Conservation (phyloP, 2,113 vertebrate genomes). For the Centropus unirufus region DNA sequence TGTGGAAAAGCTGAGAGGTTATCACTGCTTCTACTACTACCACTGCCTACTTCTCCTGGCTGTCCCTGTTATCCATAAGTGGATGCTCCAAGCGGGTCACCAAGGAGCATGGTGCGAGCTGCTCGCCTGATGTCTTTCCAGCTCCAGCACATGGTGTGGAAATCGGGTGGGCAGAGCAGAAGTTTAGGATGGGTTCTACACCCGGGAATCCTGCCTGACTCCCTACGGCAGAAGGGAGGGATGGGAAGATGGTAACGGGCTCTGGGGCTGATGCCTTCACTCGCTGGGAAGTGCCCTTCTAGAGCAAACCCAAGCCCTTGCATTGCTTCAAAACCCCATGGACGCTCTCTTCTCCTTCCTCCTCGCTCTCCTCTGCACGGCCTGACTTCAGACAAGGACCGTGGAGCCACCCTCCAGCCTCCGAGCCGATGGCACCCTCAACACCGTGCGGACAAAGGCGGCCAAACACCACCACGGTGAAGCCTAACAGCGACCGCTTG, state of each 20-base stretch:
- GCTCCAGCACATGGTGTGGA: rapidly evolving
- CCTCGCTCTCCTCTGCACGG: rapidly evolving
- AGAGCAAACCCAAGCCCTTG: neutral
- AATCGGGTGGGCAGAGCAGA: neutral
- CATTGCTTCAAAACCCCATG: rapidly evolving
- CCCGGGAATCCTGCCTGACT: rapidly evolving
- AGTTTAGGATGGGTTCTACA: neutral
- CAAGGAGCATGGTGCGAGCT: rapidly evolving
- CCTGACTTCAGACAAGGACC: neutral
- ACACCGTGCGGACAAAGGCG: rapidly evolving
- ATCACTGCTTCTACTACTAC: too few relatives aligned
- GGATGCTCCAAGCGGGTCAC: rapidly evolving
- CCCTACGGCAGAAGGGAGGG: neutral
- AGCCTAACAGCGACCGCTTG: neutral
- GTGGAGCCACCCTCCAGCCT: neutral
- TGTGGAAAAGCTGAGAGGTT: too few relatives aligned
- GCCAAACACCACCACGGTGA: rapidly evolving
- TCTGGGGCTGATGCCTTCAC: neutral
- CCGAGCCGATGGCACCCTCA: neutral
- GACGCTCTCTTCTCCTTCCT: neutral
- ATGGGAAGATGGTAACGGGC: rapidly evolving
- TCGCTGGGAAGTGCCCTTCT: rapidly evolving
- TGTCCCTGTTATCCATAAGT: rapidly evolving
- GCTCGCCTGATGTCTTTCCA: neutral
- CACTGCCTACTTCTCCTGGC: neutral